These are phyloP conservation scores for Otis tarda DNA, from an alignment of 2,113 vertebrate genomes.

Conservation along the genomic window DNA sequence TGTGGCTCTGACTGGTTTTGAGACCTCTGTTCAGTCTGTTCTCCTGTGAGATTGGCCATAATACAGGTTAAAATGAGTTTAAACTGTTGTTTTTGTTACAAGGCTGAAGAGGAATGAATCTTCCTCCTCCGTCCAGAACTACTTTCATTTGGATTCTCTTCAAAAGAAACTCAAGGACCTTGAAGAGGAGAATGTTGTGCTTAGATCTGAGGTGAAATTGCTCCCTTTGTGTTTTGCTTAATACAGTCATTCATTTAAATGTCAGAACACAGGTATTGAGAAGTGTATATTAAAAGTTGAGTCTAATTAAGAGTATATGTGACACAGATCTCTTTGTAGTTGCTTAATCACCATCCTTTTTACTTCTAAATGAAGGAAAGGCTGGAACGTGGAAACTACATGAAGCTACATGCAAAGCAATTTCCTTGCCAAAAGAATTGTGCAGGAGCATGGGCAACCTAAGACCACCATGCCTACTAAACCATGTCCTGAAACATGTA, in stretches of 20 bases:
- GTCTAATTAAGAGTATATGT: not conserved
- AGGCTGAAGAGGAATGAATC: slow-evolving; percentile 90
- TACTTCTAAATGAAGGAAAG: not conserved
- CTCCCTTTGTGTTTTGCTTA: not conserved
- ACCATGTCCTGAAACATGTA: not conserved
- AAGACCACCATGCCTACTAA: too few relatives aligned
- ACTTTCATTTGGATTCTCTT: slow-evolving; percentile 92
- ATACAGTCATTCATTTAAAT: not conserved
- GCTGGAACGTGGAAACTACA: not conserved
- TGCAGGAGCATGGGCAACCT: not conserved
- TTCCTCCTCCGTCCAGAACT: slow-evolving; percentile 82
- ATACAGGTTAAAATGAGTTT: not conserved
- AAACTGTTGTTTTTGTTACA: not conserved
- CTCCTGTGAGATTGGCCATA: not conserved
- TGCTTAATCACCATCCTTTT: not conserved
- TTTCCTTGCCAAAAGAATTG: not conserved
- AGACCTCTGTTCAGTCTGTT: not conserved
- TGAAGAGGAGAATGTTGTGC: slow-evolving; percentile 93
- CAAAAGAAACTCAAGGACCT: slow-evolving; percentile 98
- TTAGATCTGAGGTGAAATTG: slow-evolving; percentile 87
- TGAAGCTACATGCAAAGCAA: not conserved
- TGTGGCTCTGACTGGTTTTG: not conserved
- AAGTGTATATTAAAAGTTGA: not conserved
- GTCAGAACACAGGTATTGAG: not conserved
- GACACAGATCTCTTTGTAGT: not conserved